Base-by-base conservation (phyloP, 2,113 vertebrate genomes). In the Vombatus ursinus region DNA sequence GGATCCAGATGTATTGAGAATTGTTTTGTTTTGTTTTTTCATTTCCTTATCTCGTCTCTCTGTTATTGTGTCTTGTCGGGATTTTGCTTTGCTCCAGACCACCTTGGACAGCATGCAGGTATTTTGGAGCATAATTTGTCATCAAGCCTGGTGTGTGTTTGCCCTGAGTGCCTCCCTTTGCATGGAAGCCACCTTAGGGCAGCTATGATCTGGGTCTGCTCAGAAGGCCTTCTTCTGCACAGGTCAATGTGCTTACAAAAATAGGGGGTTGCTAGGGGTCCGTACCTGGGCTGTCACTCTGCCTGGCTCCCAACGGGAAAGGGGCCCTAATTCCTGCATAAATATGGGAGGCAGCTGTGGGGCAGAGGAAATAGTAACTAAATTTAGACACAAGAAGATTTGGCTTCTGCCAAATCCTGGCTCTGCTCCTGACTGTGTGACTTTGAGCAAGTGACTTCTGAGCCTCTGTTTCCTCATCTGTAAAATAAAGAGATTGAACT, bases 51-150 rank as follows among this genome's bases (percentile, higher is more conserved):
- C 95, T 93, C 97, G 94, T 98, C 98, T 98, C 98, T 98, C 98
- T 98, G 98, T 99, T 97, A 98, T 98, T 98, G 98, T 99, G 98
- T 98, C 98, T 98, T 97, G 97, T 98, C 97, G 99, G 98, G 98
- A 98, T 98, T 99, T 98, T 98, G 98, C 98, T 97, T 97, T 98
- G 19, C 31, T 98, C 98, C 99, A 99, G 99, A 99, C 98, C 99
- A 99, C 99, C 99, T 99, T 99, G 99, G 99, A 99, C 99, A 99
- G 99, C 99, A 99, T 99, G 99, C 99, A 99, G 99, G 99, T 99
- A 99, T 99, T 99, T 98, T 94, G 94, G 98, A 98, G 96, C 95
- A 93, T 95, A 96, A 97, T 94, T 98, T 98, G 92, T 97, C 94
- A 97, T 97, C 97, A 93, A 14, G n/a, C 77, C 57, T 54, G 90